Base-by-base conservation (phyloP, 2,113 vertebrate species). In the Colaptes auratus region DNA sequence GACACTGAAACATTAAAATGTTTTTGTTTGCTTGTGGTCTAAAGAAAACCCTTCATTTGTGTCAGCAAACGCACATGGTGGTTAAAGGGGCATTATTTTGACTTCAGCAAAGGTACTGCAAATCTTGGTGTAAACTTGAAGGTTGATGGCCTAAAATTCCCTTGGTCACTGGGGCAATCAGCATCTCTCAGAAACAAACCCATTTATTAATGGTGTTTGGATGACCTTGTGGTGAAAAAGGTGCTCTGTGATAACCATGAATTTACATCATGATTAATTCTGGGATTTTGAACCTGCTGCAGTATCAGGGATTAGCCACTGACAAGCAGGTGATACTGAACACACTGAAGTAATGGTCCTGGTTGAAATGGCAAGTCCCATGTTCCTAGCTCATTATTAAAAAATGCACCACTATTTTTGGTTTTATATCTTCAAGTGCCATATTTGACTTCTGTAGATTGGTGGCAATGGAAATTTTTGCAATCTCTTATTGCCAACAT, bases 61-160 rank as follows among this genome's bases (percentile, higher is more conserved):
- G 74, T 85, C 72, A 91, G 87, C 33, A 92, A 80, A 88, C 36
- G 48, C 52, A 48, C 53, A 5, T 64, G 24, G 28, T 80, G 71
- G 80, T 93, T 95, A 93, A 92, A 95, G 89, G 83, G 82, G 33
- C 78, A 71, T 80, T 88, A 44, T 89, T 95, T 92, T 81, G 42
- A 48, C 69, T 83, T 92, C 48, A 80, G 48, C 17, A 92, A 81
- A 79, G 50, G 25, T 66, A 70, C 30, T 56, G 71, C n/a, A 88
- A 91, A 64, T 81, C 85, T 80, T 86, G 19, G 20, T 76, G 60
- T 92, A 42, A 95, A 86, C 61, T 83, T 89, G n/a, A 71, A 83
- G 42, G 33, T 10, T 78, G 42, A 48, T 64, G 77, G 23, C 28
- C 53, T 78, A 35, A 67, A 91, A 80, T 89, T 89, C 21, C 7